A percentile compares a stretch with the other conserved stretches of the same genome.
Evolutionary conservation across 2,113 vertebrate genomes (phyloP).

Genomic region (Anhinga rufa): DNA sequence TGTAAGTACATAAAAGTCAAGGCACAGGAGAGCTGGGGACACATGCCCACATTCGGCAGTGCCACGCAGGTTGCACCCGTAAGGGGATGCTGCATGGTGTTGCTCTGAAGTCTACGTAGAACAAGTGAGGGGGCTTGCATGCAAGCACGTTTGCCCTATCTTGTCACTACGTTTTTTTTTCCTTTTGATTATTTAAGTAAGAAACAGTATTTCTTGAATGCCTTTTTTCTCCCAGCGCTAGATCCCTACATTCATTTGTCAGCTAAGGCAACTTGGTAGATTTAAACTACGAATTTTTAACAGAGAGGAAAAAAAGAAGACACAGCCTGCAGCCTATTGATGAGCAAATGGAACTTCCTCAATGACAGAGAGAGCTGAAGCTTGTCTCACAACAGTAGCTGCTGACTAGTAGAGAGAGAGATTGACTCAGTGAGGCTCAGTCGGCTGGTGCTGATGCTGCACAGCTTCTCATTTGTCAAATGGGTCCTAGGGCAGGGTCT

Average conservation of each 20-base stretch:
- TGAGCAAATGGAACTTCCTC: conserved; percentile 75
- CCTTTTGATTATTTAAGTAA: conserved; percentile 35
- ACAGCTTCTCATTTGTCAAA: conserved; percentile 81
- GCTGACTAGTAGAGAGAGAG: conserved; percentile 66
- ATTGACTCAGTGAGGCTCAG: conserved; percentile 71
- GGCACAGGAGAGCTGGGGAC: conserved; percentile 96
- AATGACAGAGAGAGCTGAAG: conserved; percentile 70
- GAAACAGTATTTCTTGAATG: neutral
- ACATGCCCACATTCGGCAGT: conserved; percentile 91
- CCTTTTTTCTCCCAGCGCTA: neutral
- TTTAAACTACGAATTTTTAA: conserved; percentile 34
- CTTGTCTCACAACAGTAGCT: conserved; percentile 69
- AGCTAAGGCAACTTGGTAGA: conserved; percentile 70
- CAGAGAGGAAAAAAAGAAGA: conserved; percentile 6
- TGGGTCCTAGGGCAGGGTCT: conserved; percentile 78
- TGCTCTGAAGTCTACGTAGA: conserved; percentile 76
- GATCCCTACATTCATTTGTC: conserved; percentile 61
- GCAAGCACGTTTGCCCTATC: conserved; percentile 70
- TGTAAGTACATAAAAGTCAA: conserved; percentile 99
- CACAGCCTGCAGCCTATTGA: conserved; percentile 70
- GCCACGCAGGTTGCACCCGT: conserved; percentile 94
- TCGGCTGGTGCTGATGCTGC: conserved; percentile 71
- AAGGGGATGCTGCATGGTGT: conserved; percentile 93
- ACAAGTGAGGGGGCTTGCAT: conserved; percentile 76
- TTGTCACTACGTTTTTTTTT: conserved; percentile 52